A percentile compares a stretch with the other conserved stretches of the same genome.
These are phyloP conservation scores for Ariopsis seemanni DNA, from an alignment of 2,113 vertebrate species.

Conservation along the genomic window DNA sequence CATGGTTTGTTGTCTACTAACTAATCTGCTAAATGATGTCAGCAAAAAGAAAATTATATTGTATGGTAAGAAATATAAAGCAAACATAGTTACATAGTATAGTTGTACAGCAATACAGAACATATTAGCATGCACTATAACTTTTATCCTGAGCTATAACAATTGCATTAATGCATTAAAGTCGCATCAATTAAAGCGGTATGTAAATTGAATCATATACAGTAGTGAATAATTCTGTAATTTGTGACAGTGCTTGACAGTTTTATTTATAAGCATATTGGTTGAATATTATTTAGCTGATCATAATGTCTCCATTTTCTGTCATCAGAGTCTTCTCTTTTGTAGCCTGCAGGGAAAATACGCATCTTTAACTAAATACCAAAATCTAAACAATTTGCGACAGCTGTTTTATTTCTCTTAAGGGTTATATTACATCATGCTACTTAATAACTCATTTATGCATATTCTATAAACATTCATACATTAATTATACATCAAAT, in stretches of 20 bases:
- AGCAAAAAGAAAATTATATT: neutral
- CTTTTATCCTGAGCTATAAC: neutral
- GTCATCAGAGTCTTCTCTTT: neutral
- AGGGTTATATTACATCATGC: neutral
- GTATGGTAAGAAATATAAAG: neutral
- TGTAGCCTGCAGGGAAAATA: conserved; percentile 10
- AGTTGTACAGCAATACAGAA: neutral
- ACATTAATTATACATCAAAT: too few relatives aligned
- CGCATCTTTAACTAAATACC: neutral
- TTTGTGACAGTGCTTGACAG: neutral
- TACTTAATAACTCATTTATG: neutral
- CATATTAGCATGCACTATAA: neutral
- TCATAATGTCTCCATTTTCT: neutral
- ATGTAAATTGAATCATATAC: neutral
- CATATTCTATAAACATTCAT: neutral
- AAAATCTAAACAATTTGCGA: neutral
- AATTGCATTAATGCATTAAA: neutral
- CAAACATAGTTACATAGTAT: neutral
- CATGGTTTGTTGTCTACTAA: neutral
- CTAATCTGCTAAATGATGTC: neutral
- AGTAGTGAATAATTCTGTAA: neutral
- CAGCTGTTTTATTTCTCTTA: neutral
- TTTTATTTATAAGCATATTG: neutral
- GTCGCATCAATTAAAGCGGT: neutral
- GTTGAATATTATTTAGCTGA: neutral